These are phyloP conservation scores for Leptopilina drosophilae DNA, from an alignment of 2,888 invertebrate genomes.

Conservation along the genomic window DNA sequence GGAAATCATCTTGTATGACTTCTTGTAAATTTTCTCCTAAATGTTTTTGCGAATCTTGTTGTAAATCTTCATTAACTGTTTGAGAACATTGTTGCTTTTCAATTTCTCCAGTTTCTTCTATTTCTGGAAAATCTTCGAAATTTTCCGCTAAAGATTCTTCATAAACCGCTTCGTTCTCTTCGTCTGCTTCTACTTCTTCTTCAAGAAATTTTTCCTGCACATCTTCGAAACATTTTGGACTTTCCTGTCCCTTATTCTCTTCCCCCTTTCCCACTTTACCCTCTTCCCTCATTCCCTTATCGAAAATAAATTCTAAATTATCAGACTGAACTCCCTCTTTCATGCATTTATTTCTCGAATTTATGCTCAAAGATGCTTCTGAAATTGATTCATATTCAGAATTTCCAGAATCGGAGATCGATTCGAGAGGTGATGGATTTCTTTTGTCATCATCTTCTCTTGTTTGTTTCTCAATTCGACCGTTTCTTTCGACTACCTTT, in stretches of 20 bases:
- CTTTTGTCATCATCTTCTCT: background rate
- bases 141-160: constrained; percentile 51
- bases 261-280: too few relatives aligned
- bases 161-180: constrained; percentile 46
- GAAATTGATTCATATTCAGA: constrained; percentile 41
- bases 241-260: too few relatives aligned
- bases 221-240: background rate
- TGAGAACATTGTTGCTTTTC: too few relatives aligned
- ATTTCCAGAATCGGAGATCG: constrained; percentile 28
- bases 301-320: too few relatives aligned
- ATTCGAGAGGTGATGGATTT: background rate
- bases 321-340: background rate
- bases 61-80: too few relatives aligned
- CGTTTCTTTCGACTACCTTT: background rate
- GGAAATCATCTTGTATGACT: too few relatives aligned
- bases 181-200: background rate
- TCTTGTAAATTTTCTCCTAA: too few relatives aligned
- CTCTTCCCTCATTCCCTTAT: too few relatives aligned
- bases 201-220: constrained; percentile 50
- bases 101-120: constrained; percentile 60
- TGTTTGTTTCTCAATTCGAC: background rate
- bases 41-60: too few relatives aligned
- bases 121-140: constrained; percentile 57
- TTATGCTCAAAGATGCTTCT: constrained; percentile 41
- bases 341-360: constrained; percentile 43